A percentile compares a stretch with the other conserved stretches of the same genome.
These are phyloP conservation scores for Andrena flavipes DNA, from an alignment of 2,888 invertebrate species.

Conservation along the genomic window DNA sequence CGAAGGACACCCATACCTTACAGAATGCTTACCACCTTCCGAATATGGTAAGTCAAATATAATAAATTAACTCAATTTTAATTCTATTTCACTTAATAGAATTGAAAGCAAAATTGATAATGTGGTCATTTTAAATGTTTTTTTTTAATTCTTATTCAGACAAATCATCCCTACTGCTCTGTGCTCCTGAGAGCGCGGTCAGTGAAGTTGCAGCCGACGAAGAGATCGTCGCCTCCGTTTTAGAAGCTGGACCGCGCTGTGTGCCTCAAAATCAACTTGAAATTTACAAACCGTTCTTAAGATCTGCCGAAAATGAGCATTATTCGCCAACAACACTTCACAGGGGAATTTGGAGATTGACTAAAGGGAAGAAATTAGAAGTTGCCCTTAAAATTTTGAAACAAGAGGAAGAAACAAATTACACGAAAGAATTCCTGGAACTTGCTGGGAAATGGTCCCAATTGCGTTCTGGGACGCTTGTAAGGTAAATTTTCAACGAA, in stretches of 20 bases:
- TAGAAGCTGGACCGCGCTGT: conserved; percentile 87
- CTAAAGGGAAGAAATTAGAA: conserved; percentile 91
- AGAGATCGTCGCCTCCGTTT: conserved; percentile 84
- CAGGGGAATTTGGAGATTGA: conserved; percentile 91
- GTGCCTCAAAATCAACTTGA: conserved; percentile 90
- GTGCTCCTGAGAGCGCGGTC: conserved; percentile 87
- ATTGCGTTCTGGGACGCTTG: conserved; percentile 91
- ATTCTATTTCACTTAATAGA: not conserved
- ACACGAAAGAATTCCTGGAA: conserved; percentile 90
- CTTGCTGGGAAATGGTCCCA: conserved; percentile 92
- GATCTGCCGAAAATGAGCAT: conserved; percentile 69
- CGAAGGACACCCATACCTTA: conserved; percentile 87
- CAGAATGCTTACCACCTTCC: conserved; percentile 93
- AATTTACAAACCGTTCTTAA: conserved; percentile 88
- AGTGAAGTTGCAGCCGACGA: conserved; percentile 87
- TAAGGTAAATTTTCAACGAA: conserved; percentile 83
- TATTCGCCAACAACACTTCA: conserved; percentile 83
- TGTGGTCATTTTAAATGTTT: not conserved
- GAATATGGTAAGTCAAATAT: conserved; percentile 89
- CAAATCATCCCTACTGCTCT: conserved; percentile 89
- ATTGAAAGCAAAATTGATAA: not conserved
- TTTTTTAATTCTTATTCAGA: conserved; percentile 85
- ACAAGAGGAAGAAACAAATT: conserved; percentile 85
- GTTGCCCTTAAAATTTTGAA: conserved; percentile 93
- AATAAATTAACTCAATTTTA: not conserved